Evolutionary conservation across 1,140 invertebrate species (phyloP).

Genomic region (Scaptomyza pallida): DNA sequence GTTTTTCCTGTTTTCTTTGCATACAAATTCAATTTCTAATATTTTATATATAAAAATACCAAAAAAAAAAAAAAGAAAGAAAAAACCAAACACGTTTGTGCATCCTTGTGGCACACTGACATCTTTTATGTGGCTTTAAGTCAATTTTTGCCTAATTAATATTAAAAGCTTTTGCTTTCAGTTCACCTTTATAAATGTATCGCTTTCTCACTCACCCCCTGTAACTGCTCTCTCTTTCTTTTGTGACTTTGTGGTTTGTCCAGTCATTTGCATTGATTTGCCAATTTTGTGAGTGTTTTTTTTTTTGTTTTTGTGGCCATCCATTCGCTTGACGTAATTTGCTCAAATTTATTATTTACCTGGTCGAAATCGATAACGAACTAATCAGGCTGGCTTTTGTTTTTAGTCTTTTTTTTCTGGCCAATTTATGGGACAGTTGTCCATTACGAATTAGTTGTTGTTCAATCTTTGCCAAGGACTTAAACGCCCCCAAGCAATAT

Average conservation of each 20-base stretch:
- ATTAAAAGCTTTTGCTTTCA: slow-evolving; percentile 69
- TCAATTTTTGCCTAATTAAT: slow-evolving; percentile 75
- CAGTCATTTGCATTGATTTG: slow-evolving; percentile 77
- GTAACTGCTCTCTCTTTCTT: neutral
- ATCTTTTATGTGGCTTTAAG: slow-evolving; percentile 59
- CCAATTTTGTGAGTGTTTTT: slow-evolving; percentile 44
- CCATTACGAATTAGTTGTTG: slow-evolving; percentile 17
- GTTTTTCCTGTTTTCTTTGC: slow-evolving; percentile 48
- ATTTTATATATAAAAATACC: slow-evolving; percentile 55
- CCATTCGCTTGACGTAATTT: slow-evolving; percentile 61
- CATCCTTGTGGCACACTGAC: slow-evolving; percentile 80
- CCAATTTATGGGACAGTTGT: slow-evolving; percentile 23
- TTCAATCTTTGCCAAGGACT: slow-evolving; percentile 39
- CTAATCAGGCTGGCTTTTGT: slow-evolving; percentile 59
- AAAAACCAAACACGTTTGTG: slow-evolving; percentile 71
- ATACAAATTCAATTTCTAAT: slow-evolving; percentile 67
- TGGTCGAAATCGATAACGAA: slow-evolving; percentile 53
- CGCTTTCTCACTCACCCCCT: neutral
- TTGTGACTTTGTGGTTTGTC: slow-evolving; percentile 31
- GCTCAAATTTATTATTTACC: slow-evolving; percentile 71
- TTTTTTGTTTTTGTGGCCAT: neutral
- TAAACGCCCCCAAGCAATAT: neutral
- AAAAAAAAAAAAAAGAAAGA: too few species aligned
- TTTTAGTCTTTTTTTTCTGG: too few species aligned
- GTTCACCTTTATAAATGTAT: slow-evolving; percentile 7